Conservation (phyloP, 2,888 invertebrate genomes). For the Drosophila falleni region DNA sequence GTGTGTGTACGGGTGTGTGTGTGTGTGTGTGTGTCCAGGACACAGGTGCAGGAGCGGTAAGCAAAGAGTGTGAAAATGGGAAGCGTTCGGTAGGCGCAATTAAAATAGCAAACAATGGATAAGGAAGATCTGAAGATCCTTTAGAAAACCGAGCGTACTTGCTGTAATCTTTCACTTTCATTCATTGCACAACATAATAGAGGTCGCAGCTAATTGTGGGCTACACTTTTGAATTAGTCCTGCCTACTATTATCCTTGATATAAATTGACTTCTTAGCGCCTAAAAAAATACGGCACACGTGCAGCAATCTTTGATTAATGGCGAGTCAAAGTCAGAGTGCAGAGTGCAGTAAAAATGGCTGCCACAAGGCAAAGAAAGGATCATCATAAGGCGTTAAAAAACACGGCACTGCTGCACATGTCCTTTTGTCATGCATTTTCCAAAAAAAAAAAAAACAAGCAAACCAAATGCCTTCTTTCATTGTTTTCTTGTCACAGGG, state of each 20-base stretch:
- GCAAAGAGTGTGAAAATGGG: constrained; percentile 64
- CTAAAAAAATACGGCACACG: constrained; percentile 58
- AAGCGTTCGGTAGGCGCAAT: constrained; percentile 46
- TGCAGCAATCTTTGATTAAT: constrained; percentile 69
- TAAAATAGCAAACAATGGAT: constrained; percentile 66
- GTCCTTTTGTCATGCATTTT: constrained; percentile 73
- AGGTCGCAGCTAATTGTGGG: constrained; percentile 65
- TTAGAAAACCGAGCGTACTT: constrained; percentile 22
- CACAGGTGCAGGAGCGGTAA: constrained; percentile 63
- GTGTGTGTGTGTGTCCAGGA: constrained; percentile 2
- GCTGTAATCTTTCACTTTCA: constrained; percentile 68
- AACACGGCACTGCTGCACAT: constrained; percentile 61
- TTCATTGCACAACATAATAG: constrained; percentile 79
- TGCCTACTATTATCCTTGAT: constrained; percentile 44
- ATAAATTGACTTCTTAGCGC: constrained; percentile 80
- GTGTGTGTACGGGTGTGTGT: constrained; percentile 2
- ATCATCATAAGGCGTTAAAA: constrained; percentile 32
- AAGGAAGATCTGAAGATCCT: constrained; percentile 9
- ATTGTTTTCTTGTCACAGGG: constrained; percentile 41
- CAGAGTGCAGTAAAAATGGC: constrained; percentile 59
- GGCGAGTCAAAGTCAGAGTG: constrained; percentile 14
- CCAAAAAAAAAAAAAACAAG: constrained; percentile 61
- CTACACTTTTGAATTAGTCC: constrained; percentile 38
- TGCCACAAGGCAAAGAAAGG: constrained; percentile 17
- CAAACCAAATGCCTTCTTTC: constrained; percentile 50